A percentile compares a stretch with the other conserved stretches of the same genome.
These are phyloP conservation scores for Sesamia inferens DNA, from an alignment of 2,888 invertebrate species.

Conservation along the genomic window DNA sequence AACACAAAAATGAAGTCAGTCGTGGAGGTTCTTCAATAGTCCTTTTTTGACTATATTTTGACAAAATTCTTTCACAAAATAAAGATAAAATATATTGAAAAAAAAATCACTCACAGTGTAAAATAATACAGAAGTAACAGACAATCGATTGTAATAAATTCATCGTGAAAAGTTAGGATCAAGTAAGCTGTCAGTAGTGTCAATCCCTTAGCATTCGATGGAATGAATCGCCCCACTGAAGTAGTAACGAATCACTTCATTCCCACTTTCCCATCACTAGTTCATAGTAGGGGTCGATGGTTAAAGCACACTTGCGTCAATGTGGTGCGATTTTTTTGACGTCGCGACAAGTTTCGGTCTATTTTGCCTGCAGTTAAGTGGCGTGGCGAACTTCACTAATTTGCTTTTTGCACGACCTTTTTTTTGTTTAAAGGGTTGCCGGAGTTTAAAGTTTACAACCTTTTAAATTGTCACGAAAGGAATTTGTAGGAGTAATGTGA, in stretches of 20 bases:
- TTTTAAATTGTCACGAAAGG: conserved; percentile 53
- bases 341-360: conserved; percentile 85
- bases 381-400: conserved; percentile 84
- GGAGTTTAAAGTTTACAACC: conserved; percentile 69
- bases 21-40: too few relatives aligned
- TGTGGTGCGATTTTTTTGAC: conserved; percentile 80
- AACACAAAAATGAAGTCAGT: too few relatives aligned
- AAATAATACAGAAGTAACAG: too few relatives aligned
- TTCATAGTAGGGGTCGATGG: conserved; percentile 36
- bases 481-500: neutral
- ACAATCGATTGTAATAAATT: too few relatives aligned
- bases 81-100: too few relatives aligned
- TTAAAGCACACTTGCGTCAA: conserved; percentile 71
- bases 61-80: too few relatives aligned
- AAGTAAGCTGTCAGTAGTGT: too few relatives aligned
- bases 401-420: conserved; percentile 75
- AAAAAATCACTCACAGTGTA: too few relatives aligned
- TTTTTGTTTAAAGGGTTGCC: conserved; percentile 79
- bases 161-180: too few relatives aligned
- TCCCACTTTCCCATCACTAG: neutral
- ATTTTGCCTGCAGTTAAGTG: conserved; percentile 88
- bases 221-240: too few relatives aligned
- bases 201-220: too few relatives aligned
- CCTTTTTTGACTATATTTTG: too few relatives aligned
- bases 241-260: conserved; percentile 15